A percentile compares a stretch with the other conserved stretches of the same genome.
Conservation (phyloP, 2,113 vertebrate genomes). For the Melanerpes formicivorus region DNA sequence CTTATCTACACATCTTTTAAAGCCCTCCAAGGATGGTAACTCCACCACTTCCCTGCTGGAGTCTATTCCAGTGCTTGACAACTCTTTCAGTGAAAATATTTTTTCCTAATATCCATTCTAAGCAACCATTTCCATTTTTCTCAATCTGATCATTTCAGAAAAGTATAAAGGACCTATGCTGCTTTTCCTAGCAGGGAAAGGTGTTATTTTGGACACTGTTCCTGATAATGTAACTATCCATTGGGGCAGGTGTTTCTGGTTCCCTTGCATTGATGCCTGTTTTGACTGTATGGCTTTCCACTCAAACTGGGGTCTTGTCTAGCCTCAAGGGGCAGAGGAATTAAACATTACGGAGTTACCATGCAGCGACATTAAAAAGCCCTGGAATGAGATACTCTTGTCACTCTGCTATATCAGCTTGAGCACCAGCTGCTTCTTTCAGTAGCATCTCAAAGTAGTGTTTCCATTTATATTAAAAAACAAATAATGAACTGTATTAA, state of each 20-base stretch:
- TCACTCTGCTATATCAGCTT: not conserved
- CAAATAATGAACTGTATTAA: not conserved
- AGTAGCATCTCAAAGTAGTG: not conserved
- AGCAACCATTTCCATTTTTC: not conserved
- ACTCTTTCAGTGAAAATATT: too few relatives aligned
- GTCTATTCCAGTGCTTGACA: too few relatives aligned
- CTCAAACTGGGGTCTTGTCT: not conserved
- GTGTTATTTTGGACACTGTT: not conserved
- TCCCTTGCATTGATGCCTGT: not conserved
- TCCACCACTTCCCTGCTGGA: too few relatives aligned
- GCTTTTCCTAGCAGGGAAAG: not conserved
- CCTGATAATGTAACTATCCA: not conserved
- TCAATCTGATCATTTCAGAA: not conserved
- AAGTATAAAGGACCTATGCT: not conserved
- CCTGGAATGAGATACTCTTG: not conserved
- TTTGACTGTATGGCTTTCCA: not conserved
- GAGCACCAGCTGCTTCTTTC: not conserved
- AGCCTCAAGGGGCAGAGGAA: not conserved
- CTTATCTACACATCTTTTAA: too few relatives aligned
- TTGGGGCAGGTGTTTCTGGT: not conserved
- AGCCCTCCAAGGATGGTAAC: too few relatives aligned
- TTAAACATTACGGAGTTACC: not conserved
- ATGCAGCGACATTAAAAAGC: not conserved
- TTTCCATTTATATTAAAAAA: not conserved
- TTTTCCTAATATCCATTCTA: too few relatives aligned